A percentile compares a stretch with the other conserved stretches of the same genome.
These are phyloP conservation scores for Caenorhabditis briggsae DNA, from an alignment of 1,140 invertebrate species.

Conservation along the genomic window DNA sequence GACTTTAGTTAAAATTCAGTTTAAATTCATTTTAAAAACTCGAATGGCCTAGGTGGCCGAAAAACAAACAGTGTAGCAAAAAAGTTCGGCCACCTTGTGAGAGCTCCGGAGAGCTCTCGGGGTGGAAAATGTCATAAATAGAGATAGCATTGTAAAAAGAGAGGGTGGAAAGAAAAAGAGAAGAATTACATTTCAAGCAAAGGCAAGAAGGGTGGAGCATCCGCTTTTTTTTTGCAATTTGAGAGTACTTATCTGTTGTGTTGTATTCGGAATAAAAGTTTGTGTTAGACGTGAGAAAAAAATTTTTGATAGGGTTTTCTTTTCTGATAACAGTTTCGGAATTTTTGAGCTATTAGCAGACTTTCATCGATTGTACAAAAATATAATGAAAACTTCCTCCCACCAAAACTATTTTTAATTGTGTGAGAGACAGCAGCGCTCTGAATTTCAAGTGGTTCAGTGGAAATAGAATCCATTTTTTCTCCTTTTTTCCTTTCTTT, in stretches of 20 bases:
- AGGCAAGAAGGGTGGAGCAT: neutral
- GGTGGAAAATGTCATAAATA: slow-evolving; percentile 53
- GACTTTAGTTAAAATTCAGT: no score
- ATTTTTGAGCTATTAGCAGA: neutral
- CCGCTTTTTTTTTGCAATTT: slow-evolving; percentile 4
- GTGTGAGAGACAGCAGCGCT: no score
- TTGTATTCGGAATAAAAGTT: neutral
- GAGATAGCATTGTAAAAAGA: neutral
- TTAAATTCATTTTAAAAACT: no score
- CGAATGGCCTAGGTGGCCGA: neutral
- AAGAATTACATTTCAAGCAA: slow-evolving; percentile 13
- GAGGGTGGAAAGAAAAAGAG: neutral
- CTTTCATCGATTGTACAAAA: no score
- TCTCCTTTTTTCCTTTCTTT: no score
- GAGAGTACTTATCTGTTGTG: neutral
- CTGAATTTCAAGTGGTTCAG: no score
- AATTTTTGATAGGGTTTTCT: neutral
- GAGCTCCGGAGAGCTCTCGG: neutral
- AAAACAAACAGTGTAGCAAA: neutral
- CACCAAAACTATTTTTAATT: no score
- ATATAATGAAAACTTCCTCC: no score
- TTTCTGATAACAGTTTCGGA: neutral
- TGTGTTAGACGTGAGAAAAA: slow-evolving; percentile 1
- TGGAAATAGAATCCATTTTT: no score
- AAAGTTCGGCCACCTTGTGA: slow-evolving; percentile 11